Evolutionary conservation across 35 echinoderm and acorn worm genomes (phyloP).

Genomic region (Strongylocentrotus purpuratus): DNA sequence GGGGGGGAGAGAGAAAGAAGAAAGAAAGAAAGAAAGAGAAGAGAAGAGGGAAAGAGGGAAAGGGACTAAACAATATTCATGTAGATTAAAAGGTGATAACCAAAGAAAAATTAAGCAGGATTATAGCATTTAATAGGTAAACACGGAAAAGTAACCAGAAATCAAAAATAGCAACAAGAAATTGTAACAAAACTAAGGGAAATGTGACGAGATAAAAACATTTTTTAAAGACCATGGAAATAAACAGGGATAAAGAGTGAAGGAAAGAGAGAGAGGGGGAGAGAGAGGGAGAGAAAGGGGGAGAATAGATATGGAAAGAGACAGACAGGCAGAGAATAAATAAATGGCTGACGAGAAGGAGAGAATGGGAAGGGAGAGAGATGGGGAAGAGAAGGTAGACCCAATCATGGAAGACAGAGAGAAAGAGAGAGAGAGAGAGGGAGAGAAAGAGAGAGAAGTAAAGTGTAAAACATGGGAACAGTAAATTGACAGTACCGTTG

Average conservation of each 20-base stretch:
- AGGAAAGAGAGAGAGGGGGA: not conserved
- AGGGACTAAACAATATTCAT: too few species aligned
- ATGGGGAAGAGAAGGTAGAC: not conserved
- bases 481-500: not conserved
- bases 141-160: too few species aligned
- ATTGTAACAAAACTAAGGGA: too few species aligned
- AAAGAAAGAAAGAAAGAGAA: not conserved
- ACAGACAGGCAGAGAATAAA: not conserved
- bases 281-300: not conserved
- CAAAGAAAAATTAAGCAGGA: too few species aligned
- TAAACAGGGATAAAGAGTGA: too few species aligned
- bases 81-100: too few species aligned
- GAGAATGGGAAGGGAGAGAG: not conserved
- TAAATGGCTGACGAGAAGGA: not conserved
- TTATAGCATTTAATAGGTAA: too few species aligned
- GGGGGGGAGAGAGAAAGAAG: not conserved
- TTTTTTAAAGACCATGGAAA: too few species aligned
- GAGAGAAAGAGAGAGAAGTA: not conserved
- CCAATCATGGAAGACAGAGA: not conserved
- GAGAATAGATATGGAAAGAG: not conserved
- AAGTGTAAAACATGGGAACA: not conserved
- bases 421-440: not conserved
- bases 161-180: too few species aligned
- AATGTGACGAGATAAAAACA: too few species aligned
- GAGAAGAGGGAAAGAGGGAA: too few species aligned